Evolutionary conservation across 1,140 invertebrate genomes (phyloP), one percentile per base, ranked within the genome.

Genomic region (Drosophila nebulosa): DNA sequence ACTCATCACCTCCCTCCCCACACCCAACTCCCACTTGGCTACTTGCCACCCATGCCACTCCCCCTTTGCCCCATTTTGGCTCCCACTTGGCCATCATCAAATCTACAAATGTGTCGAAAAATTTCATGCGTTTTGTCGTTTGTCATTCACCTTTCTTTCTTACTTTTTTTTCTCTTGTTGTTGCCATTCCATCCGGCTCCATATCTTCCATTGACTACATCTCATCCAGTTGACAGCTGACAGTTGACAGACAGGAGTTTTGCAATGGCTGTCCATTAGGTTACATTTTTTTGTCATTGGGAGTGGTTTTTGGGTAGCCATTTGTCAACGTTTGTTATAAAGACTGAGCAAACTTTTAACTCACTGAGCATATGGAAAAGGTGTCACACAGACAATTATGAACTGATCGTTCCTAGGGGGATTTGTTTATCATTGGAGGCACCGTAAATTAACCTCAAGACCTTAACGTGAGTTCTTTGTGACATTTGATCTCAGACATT

Each of bases 61-160:
- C n/a, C n/a, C n/a, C n/a, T n/a, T n/a, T n/a, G n/a, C n/a, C 18
- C 18, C 39, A 21, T 12, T 12, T 12, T 30, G 27, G 7, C 1
- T 24, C 30, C 30, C 30, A 12, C 32, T 35, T 24, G 21, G 4
- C 51, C 14, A 30, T 55, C 16, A 3, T 30, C 14, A 72, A 61
- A 65, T 57, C 52, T 63, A 51, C 69, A 76, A 64, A 64, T 67
- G 80, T 69, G 72, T 85, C 56, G 55, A 72, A 79, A 79, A 79
- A 64, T 69, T 64, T 75, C 63, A 57, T 64, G 62, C 64, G 59
- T 71, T 64, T 36, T 57, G 72, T 73, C 53, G 71, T 66, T 56
- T 55, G 27, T 51, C 59, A 42, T 58, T 60, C 53, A 42, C 26
- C 62, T 76, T 32, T n/a, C n/a, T n/a, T 53, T 51, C 2, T 10